Base-by-base conservation (phyloP, 35 echinoderm and acorn worm species). In the Ophioderma brevispina region DNA sequence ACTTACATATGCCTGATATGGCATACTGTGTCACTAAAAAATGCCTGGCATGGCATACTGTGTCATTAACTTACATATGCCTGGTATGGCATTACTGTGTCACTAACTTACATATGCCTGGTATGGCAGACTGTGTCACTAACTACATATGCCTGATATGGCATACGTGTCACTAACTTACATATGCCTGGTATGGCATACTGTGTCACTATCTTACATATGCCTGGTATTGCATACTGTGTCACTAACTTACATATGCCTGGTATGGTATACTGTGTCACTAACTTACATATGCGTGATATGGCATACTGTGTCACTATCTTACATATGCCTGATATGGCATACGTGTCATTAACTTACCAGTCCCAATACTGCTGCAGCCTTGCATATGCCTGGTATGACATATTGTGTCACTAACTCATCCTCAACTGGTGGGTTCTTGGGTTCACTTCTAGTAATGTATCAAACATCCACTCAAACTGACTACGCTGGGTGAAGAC, bases 401-500 rank as follows among this genome's bases (percentile, higher is more conserved):
- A 90, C 93, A 80, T 95, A 98, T 77, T 98, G 96, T 21, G 94
- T 95, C 1, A 98, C 86, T 13, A 98, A 82, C 50, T 98, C 96
- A 90, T 98, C 96, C 55, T 98, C 96, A 17, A 98, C 96, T 8
- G 94, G 93, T 41, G 95, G 96, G 36, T 94, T 95, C 91, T 98
- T 98, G 36, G 95, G 88, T 0, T n/a, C n/a, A 98, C 82, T 50
- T 98, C 96, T 40, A 98, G 80, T 18, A 98, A 82, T 0, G 93
- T 98, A 50, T 98, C 93, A 88, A 92, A 98, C 96, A 98, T 98
- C 96, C 96, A 98, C 78, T 98, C 96, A 93, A 90, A 98, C 90
- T 98, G 96, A 76, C 89, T 64, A 38, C 90, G 85, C 90, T 98
- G 92, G 14, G 96, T 95, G 83, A 98, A 98, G 11, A 98, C 83